Base-by-base conservation (phyloP, 2,113 vertebrate genomes). In the Lasiurus borealis region DNA sequence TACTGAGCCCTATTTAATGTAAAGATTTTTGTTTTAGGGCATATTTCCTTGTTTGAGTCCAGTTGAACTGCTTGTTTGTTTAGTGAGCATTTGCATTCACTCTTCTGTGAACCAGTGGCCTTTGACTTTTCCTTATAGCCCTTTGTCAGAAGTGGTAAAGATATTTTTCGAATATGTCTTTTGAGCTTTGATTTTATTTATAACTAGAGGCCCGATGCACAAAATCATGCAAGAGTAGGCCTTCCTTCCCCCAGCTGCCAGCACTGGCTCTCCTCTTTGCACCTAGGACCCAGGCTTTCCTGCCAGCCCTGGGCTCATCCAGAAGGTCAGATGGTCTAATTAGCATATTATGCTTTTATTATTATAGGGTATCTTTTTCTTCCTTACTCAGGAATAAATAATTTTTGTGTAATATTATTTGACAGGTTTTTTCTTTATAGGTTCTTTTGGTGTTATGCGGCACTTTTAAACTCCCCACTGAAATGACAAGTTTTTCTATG, bases 161-260 rank as follows among this genome's bases (percentile, higher is more conserved):
- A 11, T 27, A 62, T 62, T 62, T 62, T 62, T 62, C 9, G 10
- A 62, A 62, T 90, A 96, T 83, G 34, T 85, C 44, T 23, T 69
- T 93, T 85, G 59, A 40, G 48, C 72, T 90, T 68, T 87, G 76
- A 27, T 21, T 84, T 84, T 95, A 59, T 64, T 87, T 85, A 36
- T 94, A 29, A 29, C 40, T 27, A 27, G 59, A 62, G 23, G 23
- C 59, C 59, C 9, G 3, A 62, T 27, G 59, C 59, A 62, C 3
- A 4, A 62, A 62, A 27, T 27, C 1, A 8, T 62, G 59, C 59
- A 62, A 62, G 25, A 27, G 23, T 62, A 62, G 59, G 23, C 59
- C 59, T 27, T 27, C 10, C 59, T 27, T 25, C 23, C 57, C 21
- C 23, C 8, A 8, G 8, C 54, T 23, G 21, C 54, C 54, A 2